Base-by-base conservation (phyloP, 2,113 vertebrate genomes). In the Embiotoca jacksoni region DNA sequence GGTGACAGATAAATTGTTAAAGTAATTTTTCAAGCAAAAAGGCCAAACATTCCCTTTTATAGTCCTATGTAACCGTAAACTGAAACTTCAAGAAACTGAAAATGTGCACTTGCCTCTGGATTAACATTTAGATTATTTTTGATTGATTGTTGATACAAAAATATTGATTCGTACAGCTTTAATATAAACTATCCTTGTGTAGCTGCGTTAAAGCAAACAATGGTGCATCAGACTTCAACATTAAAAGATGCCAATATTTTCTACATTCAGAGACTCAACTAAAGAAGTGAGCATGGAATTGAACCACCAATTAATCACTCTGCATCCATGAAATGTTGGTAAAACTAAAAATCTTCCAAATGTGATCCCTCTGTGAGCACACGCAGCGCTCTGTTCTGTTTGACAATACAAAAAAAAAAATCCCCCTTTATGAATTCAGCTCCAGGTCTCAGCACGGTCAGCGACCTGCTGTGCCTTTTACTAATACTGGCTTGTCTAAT, bases 401-500 rank as follows among this genome's bases (percentile, higher is more conserved):
- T 52, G 33, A 64, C 63, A 59, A 36, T 49, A 47, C 23, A 23
- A 23, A 23, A 23, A 23, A 75, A 66, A 16, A 44, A 72, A 67
- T 67, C 44, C 35, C 16, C 6, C 3, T 47, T 70, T 67, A 35
- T 50, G 33, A 47, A 58, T 71, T 50, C 53, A 11, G 14, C 58
- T 73, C 66, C 30, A 31, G 10, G 15, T 78, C 54, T 52, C 73
- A 71, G 69, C 77, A 50, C 46, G 55, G 72, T 33, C 30, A 65
- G 14, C 53, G 58, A 73, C 57, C 70, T 53, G 63, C 60, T 80
- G 36, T 50, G 61, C 69, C 68, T 72, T 54, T 39, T 49, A 13
- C 57, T 69, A 54, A 67, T 16, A 60, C 70, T 70, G 72, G 50
- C 72, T 76, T 30, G 44, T 82, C 62, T 76, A 89, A 83, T 78